phyloP scores from a whole-genome alignment of 2,113 vertebrate genomes.

The Sturnus vulgaris region DNA sequence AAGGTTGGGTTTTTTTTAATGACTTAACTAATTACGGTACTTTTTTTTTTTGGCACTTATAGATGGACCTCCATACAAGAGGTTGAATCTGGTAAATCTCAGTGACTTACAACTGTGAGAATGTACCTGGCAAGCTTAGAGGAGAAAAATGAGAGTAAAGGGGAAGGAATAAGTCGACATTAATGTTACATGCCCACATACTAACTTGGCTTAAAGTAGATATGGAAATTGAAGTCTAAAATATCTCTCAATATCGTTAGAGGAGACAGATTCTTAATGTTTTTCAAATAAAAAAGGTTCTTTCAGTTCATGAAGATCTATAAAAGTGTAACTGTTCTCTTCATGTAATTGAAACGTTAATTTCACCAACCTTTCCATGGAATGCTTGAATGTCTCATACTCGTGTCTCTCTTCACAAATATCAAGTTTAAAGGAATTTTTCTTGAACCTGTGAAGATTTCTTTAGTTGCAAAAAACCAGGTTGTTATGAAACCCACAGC shows the following conservation, averaged over 20 bases:
- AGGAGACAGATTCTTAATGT: background rate
- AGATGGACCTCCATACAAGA: background rate
- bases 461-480: background rate
- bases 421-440: background rate
- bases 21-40: background rate
- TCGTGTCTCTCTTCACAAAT: background rate
- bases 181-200: background rate
- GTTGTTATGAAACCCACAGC: background rate
- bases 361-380: background rate
- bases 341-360: background rate
- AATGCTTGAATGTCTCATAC: background rate
- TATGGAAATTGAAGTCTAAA: background rate
- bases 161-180: background rate
- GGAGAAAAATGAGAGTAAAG: background rate
- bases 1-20: background rate
- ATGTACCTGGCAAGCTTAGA: background rate
- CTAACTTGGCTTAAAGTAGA: background rate
- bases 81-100: background rate
- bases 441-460: background rate
- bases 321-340: background rate
- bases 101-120: background rate
- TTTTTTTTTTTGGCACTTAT: background rate
- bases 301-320: background rate
- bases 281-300: background rate
- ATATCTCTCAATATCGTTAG: background rate